Evolutionary conservation across 2,888 invertebrate species (phyloP).

Genomic region (Lasioglossum leucozonium): DNA sequence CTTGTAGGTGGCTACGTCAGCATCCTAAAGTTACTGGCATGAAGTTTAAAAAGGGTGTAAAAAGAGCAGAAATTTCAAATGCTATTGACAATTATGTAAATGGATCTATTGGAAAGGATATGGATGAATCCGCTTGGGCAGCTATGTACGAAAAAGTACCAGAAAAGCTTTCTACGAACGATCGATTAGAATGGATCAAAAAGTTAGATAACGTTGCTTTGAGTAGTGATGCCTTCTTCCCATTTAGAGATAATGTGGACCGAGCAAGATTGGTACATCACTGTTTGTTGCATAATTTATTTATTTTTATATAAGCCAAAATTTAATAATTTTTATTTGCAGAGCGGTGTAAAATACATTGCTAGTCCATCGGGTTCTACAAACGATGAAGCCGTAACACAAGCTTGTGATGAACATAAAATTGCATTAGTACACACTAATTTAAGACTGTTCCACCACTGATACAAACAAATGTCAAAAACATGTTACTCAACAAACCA

Average conservation of each 20-base stretch:
- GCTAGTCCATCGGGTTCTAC: slow-evolving; percentile 97
- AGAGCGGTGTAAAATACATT: slow-evolving; percentile 98
- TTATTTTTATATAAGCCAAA: neutral
- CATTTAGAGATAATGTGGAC: slow-evolving; percentile 98
- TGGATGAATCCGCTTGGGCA: slow-evolving; percentile 91
- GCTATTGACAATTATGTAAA: slow-evolving; percentile 98
- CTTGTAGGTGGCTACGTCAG: slow-evolving; percentile 94
- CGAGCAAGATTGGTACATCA: slow-evolving; percentile 92
- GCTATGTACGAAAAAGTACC: slow-evolving; percentile 91
- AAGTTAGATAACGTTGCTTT: slow-evolving; percentile 92
- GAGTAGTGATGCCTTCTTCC: slow-evolving; percentile 99
- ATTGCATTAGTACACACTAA: slow-evolving; percentile 95
- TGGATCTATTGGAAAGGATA: slow-evolving; percentile 95
- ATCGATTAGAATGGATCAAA: slow-evolving; percentile 89
- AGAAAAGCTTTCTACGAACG: slow-evolving; percentile 88
- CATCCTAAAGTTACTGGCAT: slow-evolving; percentile 94
- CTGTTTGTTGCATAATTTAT: slow-evolving; percentile 25
- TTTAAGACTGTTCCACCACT: slow-evolving; percentile 97
- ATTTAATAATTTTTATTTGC: slow-evolving; percentile 80
- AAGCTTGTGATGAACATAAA: slow-evolving; percentile 96
- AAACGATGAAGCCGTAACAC: slow-evolving; percentile 95
- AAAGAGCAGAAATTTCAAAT: slow-evolving; percentile 97
- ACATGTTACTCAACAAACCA: neutral
- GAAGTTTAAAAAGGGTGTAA: slow-evolving; percentile 94
- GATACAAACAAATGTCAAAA: slow-evolving; percentile 73